Evolutionary conservation across 1,140 invertebrate species (phyloP).

Genomic region (Palaemon carinicauda): DNA sequence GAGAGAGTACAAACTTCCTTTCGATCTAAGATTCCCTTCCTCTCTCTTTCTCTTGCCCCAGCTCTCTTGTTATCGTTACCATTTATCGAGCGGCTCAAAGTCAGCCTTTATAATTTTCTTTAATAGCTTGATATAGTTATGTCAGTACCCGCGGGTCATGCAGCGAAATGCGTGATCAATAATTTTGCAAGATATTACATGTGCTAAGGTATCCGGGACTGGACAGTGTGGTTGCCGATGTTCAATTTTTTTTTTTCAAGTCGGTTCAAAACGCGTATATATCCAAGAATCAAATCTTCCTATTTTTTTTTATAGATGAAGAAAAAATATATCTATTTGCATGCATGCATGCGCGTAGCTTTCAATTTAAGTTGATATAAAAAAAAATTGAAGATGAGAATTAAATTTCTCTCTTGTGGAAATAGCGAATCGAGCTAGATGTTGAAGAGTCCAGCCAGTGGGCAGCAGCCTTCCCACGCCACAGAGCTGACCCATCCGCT

Average conservation of each 20-base stretch:
- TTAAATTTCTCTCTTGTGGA: neutral
- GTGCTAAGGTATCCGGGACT: neutral
- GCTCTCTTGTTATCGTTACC: neutral
- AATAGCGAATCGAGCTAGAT: neutral
- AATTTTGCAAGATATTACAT: slow-evolving; percentile 7
- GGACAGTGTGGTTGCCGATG: neutral
- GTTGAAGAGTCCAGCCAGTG: neutral
- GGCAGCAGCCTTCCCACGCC: neutral
- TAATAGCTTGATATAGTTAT: slow-evolving; percentile 10
- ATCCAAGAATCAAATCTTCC: too few species aligned
- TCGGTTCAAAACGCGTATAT: too few species aligned
- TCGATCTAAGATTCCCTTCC: neutral
- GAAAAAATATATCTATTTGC: too few species aligned
- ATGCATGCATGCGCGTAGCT: too few species aligned
- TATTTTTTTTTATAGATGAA: too few species aligned
- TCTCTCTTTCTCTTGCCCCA: neutral
- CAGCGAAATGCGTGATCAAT: neutral
- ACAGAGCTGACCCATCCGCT: neutral
- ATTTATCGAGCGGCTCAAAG: neutral
- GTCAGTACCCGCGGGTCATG: neutral
- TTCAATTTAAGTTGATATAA: too few species aligned
- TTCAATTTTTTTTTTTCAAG: neutral
- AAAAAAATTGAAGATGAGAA: too few species aligned
- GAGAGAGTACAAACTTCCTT: neutral
- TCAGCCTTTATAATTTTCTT: slow-evolving; percentile 3